Evolutionary conservation across 2,888 invertebrate species (phyloP), one percentile per base, ranked within the genome.

Genomic region (Apotomis betuletana): DNA sequence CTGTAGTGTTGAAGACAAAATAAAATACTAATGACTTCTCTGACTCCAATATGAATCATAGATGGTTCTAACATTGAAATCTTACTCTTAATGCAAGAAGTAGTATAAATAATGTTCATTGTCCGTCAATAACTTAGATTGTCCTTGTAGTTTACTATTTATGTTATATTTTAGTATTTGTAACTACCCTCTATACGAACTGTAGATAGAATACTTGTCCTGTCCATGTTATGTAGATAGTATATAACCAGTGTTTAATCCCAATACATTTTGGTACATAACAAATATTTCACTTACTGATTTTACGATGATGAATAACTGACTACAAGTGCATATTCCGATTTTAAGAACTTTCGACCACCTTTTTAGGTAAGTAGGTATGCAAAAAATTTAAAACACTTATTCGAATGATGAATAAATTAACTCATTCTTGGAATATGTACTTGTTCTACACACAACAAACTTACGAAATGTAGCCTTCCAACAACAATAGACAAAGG

Each of bases 201-300:
- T 63, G 72, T 72, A 72, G 72, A 58, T 72, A 68, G 52, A 72
- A 36, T 64, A 52, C 38, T 65, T 46, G 36, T 68, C 59, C 36
- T 68, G 58, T 72, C 51, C 38, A 58, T 67, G 44, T 62, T 61
- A 63, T 59, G 72, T 72, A 72, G 67, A 72, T 68, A 67, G 57
- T 65, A n/a, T 68, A 46, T 72, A 68, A 68, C 68, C 27, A 15
- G 51, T 68, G 58, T 72, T 63, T 54, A 68, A 67, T 67, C 52
- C 13, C 15, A 58, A n/a, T 55, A 49, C 46, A 52, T 54, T 52
- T n/a, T 64, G 36, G 64, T 70, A 70, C 38, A 70, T 70, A 65
- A 70, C 70, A 46, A 67, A 60, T 27, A 44, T 36, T 49, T 54
- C 12, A 41, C 55, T 12, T 36, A 57, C 2, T 57, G 57, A 36